These are phyloP conservation scores for Acrocephalus scirpaceus DNA, from an alignment of 2,797 vertebrate genomes.

Conservation along the genomic window DNA sequence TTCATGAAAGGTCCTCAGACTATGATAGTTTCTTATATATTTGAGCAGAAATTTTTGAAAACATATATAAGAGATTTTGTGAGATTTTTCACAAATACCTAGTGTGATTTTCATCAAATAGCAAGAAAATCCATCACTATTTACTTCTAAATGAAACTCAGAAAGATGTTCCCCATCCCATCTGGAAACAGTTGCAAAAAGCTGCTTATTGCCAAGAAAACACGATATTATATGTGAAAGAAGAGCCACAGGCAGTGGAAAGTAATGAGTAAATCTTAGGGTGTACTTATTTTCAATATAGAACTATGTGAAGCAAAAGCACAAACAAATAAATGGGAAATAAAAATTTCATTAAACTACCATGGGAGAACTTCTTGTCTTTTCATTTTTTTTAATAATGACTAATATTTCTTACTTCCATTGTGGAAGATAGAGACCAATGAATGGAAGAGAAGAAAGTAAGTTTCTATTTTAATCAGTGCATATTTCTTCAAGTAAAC, in stretches of 20 bases:
- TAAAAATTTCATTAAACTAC: background rate
- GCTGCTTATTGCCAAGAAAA: background rate
- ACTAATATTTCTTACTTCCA: background rate
- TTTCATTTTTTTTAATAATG: background rate
- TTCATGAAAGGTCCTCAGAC: background rate
- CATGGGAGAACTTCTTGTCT: background rate
- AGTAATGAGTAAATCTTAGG: background rate
- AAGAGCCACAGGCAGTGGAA: background rate
- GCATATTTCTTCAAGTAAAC: background rate
- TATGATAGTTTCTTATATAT: background rate
- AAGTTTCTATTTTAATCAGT: background rate
- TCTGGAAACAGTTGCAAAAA: background rate
- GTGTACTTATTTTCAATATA: background rate
- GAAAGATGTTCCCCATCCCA: background rate
- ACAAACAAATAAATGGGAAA: background rate
- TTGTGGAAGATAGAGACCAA: background rate
- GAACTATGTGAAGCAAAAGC: background rate
- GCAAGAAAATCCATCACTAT: background rate
- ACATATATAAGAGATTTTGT: background rate
- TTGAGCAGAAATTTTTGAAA: background rate
- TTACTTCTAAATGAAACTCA: background rate
- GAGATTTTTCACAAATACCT: background rate
- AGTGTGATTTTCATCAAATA: background rate
- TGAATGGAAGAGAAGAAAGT: background rate
- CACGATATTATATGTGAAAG: background rate